Evolutionary conservation across 2,888 invertebrate genomes (phyloP).

Genomic region (Acanthosepion lycidas): DNA sequence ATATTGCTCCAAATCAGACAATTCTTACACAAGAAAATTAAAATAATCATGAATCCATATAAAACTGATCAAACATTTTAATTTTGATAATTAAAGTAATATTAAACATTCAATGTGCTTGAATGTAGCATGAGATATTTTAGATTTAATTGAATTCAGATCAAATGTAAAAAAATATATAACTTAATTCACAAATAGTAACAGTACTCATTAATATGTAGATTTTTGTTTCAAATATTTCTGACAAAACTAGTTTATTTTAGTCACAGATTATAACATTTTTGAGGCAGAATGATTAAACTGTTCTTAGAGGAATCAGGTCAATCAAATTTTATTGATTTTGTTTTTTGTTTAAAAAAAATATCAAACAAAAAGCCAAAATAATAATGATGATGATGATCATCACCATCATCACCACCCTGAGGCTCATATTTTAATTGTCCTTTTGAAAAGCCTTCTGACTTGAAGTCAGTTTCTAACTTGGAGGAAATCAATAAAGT

Average conservation of each 20-base stretch:
- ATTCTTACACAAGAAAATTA: neutral
- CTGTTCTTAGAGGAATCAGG: neutral
- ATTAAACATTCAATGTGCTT: neutral
- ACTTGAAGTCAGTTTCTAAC: neutral
- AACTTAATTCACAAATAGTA: neutral
- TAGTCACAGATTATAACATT: slow-evolving; percentile 33
- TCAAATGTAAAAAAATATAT: neutral
- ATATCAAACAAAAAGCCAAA: no score
- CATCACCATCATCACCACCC: no score
- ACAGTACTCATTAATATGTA: slow-evolving; percentile 7
- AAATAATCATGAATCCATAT: neutral
- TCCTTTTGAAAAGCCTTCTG: neutral
- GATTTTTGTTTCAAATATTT: neutral
- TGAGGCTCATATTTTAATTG: neutral
- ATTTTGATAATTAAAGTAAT: neutral
- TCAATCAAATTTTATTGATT: neutral
- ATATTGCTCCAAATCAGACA: neutral
- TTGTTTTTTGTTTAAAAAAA: no score
- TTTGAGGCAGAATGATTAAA: neutral
- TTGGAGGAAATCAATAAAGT: neutral
- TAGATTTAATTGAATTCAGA: neutral
- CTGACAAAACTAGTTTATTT: slow-evolving; percentile 14
- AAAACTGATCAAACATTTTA: neutral
- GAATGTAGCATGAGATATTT: neutral
- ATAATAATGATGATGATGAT: neutral